phyloP scores from a whole-genome alignment of 92 coral and sea anemone genomes.

The Desmophyllum pertusum region DNA sequence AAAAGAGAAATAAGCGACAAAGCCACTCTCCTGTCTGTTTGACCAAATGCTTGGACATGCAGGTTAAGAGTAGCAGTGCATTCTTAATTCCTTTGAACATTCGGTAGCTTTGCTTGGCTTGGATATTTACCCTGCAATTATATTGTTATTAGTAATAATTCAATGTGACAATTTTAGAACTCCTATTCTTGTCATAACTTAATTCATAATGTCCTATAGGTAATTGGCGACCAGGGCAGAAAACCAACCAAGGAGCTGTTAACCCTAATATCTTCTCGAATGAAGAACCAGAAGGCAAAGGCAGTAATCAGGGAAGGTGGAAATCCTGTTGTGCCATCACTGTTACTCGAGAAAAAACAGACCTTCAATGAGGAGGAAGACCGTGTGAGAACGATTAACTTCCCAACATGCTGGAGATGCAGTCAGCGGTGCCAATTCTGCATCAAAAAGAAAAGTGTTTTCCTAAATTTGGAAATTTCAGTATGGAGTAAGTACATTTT shows the following conservation, averaged over 20 bases:
- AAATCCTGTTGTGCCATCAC: slow-evolving; percentile 37
- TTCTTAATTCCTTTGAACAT: too few relatives aligned
- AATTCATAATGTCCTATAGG: slow-evolving; percentile 29
- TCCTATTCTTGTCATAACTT: neutral
- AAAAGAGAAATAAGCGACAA: too few relatives aligned
- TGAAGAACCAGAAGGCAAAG: slow-evolving; percentile 24
- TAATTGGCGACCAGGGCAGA: slow-evolving; percentile 43
- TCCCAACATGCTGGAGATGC: slow-evolving; percentile 62
- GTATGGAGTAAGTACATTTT: slow-evolving; percentile 21
- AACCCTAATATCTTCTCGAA: slow-evolving; percentile 49
- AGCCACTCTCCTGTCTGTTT: too few relatives aligned
- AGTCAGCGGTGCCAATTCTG: slow-evolving; percentile 57
- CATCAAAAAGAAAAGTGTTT: slow-evolving; percentile 5
- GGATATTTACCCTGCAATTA: too few relatives aligned
- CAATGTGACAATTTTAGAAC: too few relatives aligned
- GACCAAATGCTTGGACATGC: too few relatives aligned
- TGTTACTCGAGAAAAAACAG: slow-evolving; percentile 25
- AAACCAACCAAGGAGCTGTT: slow-evolving; percentile 47
- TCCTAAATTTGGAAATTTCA: neutral
- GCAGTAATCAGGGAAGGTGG: slow-evolving; percentile 11
- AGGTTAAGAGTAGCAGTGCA: too few relatives aligned
- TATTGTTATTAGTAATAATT: too few relatives aligned
- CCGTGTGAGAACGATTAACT: neutral
- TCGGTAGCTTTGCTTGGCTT: too few relatives aligned
- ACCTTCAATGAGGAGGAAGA: slow-evolving; percentile 37